Conservation (phyloP, 2,113 vertebrate species). For the Pterocles gutturalis region DNA sequence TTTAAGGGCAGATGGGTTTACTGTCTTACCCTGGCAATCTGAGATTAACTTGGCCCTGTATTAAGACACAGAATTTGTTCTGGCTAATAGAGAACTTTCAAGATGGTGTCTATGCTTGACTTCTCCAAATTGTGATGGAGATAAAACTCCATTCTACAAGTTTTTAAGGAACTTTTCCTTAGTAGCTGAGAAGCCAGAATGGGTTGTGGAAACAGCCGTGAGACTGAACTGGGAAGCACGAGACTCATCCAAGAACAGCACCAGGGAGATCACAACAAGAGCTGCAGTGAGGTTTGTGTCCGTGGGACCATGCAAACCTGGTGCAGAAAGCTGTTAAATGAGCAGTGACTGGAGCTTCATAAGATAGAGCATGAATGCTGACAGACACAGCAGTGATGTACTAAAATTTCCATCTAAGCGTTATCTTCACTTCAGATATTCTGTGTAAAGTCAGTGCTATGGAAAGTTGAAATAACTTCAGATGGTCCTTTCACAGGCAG, state of each 20-base stretch:
- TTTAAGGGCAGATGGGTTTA: background rate
- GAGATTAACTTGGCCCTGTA: background rate
- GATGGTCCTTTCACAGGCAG: background rate
- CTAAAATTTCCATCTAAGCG: background rate
- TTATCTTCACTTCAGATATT: background rate
- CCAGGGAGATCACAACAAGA: background rate
- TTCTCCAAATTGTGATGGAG: background rate
- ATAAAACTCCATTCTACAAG: background rate
- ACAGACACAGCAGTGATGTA: background rate
- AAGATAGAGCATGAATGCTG: background rate
- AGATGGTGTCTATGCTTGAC: background rate
- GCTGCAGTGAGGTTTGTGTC: background rate
- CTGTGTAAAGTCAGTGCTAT: background rate
- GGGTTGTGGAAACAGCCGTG: background rate
- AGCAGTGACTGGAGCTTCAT: background rate
- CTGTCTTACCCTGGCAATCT: background rate
- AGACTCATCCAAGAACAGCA: background rate
- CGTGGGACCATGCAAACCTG: fast-evolving
- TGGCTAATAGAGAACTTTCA: background rate
- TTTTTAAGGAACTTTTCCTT: background rate
- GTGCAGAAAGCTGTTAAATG: background rate
- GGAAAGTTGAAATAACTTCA: background rate
- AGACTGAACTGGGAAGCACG: background rate
- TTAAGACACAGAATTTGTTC: background rate
- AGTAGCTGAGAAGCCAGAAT: background rate